phyloP scores from a whole-genome alignment of 2,797 vertebrate species.

The Lerista edwardsae region DNA sequence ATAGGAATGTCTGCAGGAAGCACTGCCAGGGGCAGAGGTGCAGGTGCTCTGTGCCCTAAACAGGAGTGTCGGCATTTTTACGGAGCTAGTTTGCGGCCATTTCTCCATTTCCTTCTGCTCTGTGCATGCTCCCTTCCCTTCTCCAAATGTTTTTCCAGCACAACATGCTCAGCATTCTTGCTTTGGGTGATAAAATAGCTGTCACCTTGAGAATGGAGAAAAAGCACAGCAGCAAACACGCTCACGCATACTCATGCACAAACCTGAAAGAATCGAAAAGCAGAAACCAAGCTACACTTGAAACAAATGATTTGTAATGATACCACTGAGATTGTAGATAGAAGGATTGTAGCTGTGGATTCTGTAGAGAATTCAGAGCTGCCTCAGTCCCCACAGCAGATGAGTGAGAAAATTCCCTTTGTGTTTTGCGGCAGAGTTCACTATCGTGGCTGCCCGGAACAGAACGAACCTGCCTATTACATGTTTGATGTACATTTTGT shows the following conservation, averaged over 20 bases:
- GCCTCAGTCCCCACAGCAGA: not conserved
- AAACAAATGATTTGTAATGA: conserved; percentile 54
- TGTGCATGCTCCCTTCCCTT: conserved; percentile 68
- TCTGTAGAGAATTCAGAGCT: conserved; percentile 23
- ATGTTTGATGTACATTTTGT: not conserved
- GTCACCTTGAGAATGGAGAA: conserved; percentile 64
- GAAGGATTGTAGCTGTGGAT: conserved; percentile 27
- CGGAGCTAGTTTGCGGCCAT: conserved; percentile 70
- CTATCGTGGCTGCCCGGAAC: not conserved
- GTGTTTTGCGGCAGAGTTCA: not conserved
- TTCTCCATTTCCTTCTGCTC: conserved; percentile 71
- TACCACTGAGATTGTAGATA: conserved; percentile 43
- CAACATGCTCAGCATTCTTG: conserved; percentile 74
- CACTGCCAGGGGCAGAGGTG: conserved; percentile 67
- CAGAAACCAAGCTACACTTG: conserved; percentile 27
- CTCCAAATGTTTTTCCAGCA: conserved; percentile 71
- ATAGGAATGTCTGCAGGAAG: conserved; percentile 72
- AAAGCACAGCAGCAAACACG: conserved; percentile 41
- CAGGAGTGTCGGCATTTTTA: conserved; percentile 75
- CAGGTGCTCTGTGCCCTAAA: conserved; percentile 74
- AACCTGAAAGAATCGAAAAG: conserved; percentile 41
- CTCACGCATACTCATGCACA: not conserved
- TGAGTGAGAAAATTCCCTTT: conserved; percentile 1
- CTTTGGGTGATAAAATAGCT: conserved; percentile 73
- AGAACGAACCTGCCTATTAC: not conserved